Evolutionary conservation across 2,888 invertebrate species (phyloP).

Genomic region (Netelia inedita): DNA sequence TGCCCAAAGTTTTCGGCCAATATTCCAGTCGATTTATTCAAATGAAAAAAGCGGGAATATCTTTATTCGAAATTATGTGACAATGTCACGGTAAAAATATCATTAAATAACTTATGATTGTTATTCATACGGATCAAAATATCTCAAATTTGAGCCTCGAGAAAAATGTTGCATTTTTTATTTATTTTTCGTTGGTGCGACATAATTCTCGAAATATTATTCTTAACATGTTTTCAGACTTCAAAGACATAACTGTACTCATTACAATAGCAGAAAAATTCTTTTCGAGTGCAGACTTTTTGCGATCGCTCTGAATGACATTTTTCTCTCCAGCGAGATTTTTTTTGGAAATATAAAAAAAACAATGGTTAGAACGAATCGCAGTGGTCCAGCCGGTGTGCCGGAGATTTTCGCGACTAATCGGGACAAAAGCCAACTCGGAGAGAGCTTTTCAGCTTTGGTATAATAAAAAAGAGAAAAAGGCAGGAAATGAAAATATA

Average conservation of each 20-base stretch:
- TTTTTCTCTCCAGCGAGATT: neutral
- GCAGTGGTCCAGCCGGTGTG: slow-evolving; percentile 10
- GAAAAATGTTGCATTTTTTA: no score
- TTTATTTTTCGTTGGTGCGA: no score
- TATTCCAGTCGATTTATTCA: slow-evolving; percentile 20
- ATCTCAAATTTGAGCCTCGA: no score
- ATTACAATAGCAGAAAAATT: neutral
- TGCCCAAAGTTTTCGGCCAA: slow-evolving; percentile 12
- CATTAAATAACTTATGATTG: no score
- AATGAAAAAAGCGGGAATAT: neutral
- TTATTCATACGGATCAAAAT: no score
- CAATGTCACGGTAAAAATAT: no score
- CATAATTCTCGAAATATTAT: no score
- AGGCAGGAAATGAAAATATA: slow-evolving; percentile 37
- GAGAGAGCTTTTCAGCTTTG: slow-evolving; percentile 33
- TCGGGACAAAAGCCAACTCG: slow-evolving; percentile 28
- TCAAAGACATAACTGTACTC: neutral
- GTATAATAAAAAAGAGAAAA: slow-evolving; percentile 26
- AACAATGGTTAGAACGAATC: slow-evolving; percentile 19
- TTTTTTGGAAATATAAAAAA: slow-evolving; percentile 2
- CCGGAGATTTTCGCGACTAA: slow-evolving; percentile 28
- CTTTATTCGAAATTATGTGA: no score
- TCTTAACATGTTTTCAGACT: no score
- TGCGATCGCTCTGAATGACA: neutral
- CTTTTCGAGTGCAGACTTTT: neutral